Percentiles rank a stretch among this genome's conserved stretches.
phyloP scores from a whole-genome alignment of 2,888 invertebrate species.

The Bugula neritina region DNA sequence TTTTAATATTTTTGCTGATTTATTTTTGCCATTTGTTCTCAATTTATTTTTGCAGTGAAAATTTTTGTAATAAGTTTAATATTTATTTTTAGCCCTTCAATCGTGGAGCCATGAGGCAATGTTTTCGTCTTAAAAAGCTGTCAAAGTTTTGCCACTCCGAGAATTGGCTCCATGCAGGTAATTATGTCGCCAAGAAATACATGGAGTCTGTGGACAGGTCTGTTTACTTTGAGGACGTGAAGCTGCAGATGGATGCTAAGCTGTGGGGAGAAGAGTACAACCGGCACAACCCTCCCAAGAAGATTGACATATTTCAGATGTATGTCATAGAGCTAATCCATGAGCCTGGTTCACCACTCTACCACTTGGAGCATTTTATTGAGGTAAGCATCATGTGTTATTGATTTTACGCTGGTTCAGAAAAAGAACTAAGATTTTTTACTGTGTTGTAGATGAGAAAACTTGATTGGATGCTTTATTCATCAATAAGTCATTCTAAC shows the following conservation, averaged over 20 bases:
- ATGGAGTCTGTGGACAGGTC: conserved; percentile 55
- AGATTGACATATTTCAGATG: conserved; percentile 60
- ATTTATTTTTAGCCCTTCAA: conserved; percentile 57
- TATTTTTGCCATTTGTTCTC: too few species aligned
- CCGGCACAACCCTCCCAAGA: conserved; percentile 59
- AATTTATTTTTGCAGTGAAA: too few species aligned
- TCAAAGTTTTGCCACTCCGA: conserved; percentile 51
- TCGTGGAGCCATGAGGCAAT: conserved; percentile 59
- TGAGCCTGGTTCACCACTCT: conserved; percentile 52
- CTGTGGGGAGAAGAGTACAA: conserved; percentile 61
- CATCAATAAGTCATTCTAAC: too few species aligned
- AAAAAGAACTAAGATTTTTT: too few species aligned
- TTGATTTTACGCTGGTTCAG: too few species aligned
- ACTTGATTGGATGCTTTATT: too few species aligned
- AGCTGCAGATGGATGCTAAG: conserved; percentile 61
- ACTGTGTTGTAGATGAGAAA: too few species aligned
- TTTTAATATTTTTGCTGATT: too few species aligned
- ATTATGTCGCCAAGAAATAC: conserved; percentile 60
- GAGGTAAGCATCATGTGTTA: conserved; percentile 38
- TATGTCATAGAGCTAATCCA: conserved; percentile 57
- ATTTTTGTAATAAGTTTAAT: too few species aligned
- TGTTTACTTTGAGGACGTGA: conserved; percentile 59
- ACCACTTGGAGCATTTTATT: conserved; percentile 59
- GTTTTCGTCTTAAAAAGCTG: conserved; percentile 58
- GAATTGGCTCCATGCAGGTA: conserved; percentile 57